Evolutionary conservation across 2,113 vertebrate species (phyloP).

Genomic region (Mormyrus lacerda): DNA sequence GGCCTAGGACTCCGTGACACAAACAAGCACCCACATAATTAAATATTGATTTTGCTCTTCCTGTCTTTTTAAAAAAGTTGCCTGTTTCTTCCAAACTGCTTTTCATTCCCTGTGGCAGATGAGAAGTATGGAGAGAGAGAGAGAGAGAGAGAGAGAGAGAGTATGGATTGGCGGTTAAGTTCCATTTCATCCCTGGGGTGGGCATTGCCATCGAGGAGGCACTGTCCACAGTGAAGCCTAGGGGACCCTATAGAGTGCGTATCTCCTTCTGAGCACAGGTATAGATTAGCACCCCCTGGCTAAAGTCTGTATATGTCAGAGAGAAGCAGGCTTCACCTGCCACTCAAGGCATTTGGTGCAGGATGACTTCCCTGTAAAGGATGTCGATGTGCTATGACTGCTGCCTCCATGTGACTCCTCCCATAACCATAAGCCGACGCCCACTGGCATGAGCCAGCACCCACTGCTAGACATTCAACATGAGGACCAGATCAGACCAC

Average conservation of each 20-base stretch:
- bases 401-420: neutral
- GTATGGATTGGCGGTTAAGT: slow-evolving; percentile 74
- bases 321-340: neutral
- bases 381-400: neutral
- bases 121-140: slow-evolving; percentile 44
- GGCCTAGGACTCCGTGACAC: slow-evolving; percentile 97
- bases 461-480: neutral
- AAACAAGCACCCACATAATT: slow-evolving; percentile 99
- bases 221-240: neutral
- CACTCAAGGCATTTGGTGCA: neutral
- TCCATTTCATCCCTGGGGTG: slow-evolving; percentile 63
- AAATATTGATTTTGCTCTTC: slow-evolving; percentile 99
- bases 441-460: neutral
- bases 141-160: slow-evolving; percentile 46
- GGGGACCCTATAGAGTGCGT: neutral
- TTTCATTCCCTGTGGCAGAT: slow-evolving; percentile 78
- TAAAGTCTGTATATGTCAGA: neutral
- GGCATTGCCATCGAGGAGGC: neutral
- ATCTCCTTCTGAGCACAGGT: neutral
- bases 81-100: slow-evolving; percentile 94
- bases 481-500: neutral
- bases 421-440: neutral
- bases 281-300: neutral
- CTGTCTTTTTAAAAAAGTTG: slow-evolving; percentile 99
- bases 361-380: neutral